A percentile compares a stretch with the other conserved stretches of the same genome.
Conservation (phyloP, 2,888 invertebrate species). For the Dichetophora obliterata region DNA sequence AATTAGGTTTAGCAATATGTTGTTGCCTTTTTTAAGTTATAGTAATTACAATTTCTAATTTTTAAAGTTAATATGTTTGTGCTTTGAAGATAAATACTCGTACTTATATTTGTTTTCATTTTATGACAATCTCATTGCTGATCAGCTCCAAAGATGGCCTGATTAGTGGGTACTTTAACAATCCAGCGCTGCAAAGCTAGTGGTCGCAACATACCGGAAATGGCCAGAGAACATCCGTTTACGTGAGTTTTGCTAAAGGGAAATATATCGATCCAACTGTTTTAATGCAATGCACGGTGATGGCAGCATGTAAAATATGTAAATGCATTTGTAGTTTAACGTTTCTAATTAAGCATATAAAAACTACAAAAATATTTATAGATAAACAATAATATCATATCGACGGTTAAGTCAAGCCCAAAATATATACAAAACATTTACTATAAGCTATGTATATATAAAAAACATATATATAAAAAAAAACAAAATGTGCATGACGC, state of each 20-base stretch:
- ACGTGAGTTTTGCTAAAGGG: neutral
- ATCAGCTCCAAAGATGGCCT: neutral
- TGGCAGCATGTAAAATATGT: slow-evolving; percentile 54
- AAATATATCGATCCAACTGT: slow-evolving; percentile 14
- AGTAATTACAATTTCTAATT: no score
- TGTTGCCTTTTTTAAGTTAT: no score
- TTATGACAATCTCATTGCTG: slow-evolving; percentile 30
- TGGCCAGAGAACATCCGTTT: neutral
- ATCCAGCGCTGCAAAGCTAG: slow-evolving; percentile 5
- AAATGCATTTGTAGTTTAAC: slow-evolving; percentile 3
- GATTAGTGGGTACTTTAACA: neutral
- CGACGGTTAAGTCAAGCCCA: slow-evolving; percentile 16
- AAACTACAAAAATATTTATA: neutral
- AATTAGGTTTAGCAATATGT: no score
- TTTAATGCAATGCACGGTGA: slow-evolving; percentile 42
- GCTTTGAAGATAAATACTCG: no score
- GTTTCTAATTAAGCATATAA: neutral
- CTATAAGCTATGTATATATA: neutral
- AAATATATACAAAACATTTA: neutral
- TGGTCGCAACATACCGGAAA: neutral
- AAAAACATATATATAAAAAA: neutral
- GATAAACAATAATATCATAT: slow-evolving; percentile 13
- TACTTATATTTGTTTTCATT: no score
- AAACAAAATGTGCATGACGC: neutral
- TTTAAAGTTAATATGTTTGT: no score